Percentiles rank a stretch among this genome's conserved stretches.
Conservation (phyloP, 2,888 invertebrate genomes). For the Lasioglossum morio region DNA sequence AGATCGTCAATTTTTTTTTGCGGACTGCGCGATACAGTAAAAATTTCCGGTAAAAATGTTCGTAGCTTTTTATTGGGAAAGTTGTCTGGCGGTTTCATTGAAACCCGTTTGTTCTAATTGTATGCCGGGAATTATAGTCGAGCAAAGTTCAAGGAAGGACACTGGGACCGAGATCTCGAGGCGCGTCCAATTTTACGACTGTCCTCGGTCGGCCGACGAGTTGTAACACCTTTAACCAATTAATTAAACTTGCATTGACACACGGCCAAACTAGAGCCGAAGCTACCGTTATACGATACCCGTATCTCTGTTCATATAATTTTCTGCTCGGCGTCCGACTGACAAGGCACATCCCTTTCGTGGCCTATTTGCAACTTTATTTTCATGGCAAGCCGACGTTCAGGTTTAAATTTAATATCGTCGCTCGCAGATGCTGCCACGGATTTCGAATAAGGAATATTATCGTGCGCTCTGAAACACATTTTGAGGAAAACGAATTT, state of each 20-base stretch:
- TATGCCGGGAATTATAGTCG: neutral
- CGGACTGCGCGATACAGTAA: too few species aligned
- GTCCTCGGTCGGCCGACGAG: slow-evolving; percentile 24
- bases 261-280: slow-evolving; percentile 48
- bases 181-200: slow-evolving; percentile 43
- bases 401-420: slow-evolving; percentile 46
- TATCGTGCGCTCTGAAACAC: slow-evolving; percentile 10
- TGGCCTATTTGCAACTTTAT: slow-evolving; percentile 28
- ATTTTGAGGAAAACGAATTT: neutral
- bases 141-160: slow-evolving; percentile 32
- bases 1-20: neutral
- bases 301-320: slow-evolving; percentile 40
- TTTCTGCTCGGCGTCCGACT: slow-evolving; percentile 17
- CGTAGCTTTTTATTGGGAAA: neutral
- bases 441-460: neutral
- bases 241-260: slow-evolving; percentile 60
- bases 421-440: slow-evolving; percentile 1
- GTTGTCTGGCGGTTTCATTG: neutral
- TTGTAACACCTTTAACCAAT: slow-evolving; percentile 44
- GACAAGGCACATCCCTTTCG: slow-evolving; percentile 35
- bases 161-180: neutral
- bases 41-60: too few species aligned
- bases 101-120: slow-evolving; percentile 13
- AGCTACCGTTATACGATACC: neutral
- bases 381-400: neutral